These are phyloP conservation scores for Schizopygopsis pylzovi DNA, from an alignment of 2,797 vertebrate species.

Conservation along the genomic window DNA sequence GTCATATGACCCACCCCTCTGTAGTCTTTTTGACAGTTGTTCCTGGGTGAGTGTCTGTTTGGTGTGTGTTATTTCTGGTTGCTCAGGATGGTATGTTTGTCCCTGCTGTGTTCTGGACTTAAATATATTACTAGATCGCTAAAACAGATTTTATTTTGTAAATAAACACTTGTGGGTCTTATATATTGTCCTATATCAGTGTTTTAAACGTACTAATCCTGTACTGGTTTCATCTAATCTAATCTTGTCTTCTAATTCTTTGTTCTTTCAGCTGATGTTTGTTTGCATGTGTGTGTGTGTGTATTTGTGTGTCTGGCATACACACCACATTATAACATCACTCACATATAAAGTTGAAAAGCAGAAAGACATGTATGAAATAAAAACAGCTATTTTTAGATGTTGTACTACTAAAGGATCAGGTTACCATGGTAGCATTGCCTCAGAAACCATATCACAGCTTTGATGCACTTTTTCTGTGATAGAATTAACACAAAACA, in stretches of 20 bases:
- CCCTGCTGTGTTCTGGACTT: background rate
- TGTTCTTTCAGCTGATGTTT: constrained; percentile 44
- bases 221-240: constrained; percentile 25
- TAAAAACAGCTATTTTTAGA: constrained; percentile 46
- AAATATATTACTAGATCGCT: background rate
- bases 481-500: background rate
- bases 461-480: background rate
- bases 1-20: background rate
- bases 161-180: background rate
- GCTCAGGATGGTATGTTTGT: background rate
- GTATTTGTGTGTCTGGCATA: constrained; percentile 25
- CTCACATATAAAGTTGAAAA: constrained; percentile 35
- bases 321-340: constrained; percentile 12
- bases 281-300: constrained; percentile 44
- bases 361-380: constrained; percentile 20
- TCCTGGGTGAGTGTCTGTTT: background rate
- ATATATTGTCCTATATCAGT: constrained; percentile 7
- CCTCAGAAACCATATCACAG: constrained; percentile 9
- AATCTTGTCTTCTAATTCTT: constrained; percentile 49
- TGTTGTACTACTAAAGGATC: constrained; percentile 36
- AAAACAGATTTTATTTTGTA: background rate
- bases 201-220: constrained; percentile 11
- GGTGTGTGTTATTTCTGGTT: background rate
- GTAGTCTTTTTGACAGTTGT: background rate
- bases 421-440: constrained; percentile 61